Conservation (phyloP, 2,888 invertebrate species). For the Sinotaia quadrata region DNA sequence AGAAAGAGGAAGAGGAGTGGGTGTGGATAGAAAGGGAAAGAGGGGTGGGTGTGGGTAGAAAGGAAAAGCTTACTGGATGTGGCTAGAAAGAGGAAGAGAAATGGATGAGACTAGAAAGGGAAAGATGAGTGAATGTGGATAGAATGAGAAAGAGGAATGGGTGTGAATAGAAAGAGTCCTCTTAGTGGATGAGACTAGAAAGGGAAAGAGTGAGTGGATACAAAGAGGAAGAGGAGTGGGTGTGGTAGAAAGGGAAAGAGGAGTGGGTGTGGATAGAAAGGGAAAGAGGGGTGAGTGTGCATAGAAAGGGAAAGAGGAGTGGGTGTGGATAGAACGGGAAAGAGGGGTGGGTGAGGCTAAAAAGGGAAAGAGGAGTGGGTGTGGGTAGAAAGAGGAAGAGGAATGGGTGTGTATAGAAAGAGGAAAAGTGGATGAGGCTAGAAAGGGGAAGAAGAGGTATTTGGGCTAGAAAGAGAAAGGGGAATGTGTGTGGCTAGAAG, state of each 20-base stretch:
- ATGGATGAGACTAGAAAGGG: neutral
- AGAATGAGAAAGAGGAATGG: slow-evolving; percentile 9
- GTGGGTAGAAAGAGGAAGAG: slow-evolving; percentile 4
- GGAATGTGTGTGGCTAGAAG: too few species aligned
- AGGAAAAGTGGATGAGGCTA: neutral
- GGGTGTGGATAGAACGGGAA: neutral
- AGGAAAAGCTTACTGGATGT: too few species aligned
- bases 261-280: neutral
- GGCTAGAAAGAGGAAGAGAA: slow-evolving; percentile 2
- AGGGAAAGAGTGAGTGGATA: too few species aligned
- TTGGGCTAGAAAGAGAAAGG: too few species aligned
- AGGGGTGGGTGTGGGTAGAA: neutral
- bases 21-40: neutral
- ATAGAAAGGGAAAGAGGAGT: neutral
- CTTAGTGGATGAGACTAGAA: too few species aligned
- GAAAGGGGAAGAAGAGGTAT: neutral
- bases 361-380: neutral
- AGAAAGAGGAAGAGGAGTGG: too few species aligned
- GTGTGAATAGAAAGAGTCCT: too few species aligned
- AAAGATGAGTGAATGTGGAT: neutral
- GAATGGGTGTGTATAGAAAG: neutral
- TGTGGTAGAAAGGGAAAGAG: neutral
- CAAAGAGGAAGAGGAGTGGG: slow-evolving; percentile 1
- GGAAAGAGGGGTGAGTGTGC: neutral
- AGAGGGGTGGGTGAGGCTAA: neutral